Evolutionary conservation across 2,113 vertebrate species (phyloP).

Genomic region (Tupaia tana): DNA sequence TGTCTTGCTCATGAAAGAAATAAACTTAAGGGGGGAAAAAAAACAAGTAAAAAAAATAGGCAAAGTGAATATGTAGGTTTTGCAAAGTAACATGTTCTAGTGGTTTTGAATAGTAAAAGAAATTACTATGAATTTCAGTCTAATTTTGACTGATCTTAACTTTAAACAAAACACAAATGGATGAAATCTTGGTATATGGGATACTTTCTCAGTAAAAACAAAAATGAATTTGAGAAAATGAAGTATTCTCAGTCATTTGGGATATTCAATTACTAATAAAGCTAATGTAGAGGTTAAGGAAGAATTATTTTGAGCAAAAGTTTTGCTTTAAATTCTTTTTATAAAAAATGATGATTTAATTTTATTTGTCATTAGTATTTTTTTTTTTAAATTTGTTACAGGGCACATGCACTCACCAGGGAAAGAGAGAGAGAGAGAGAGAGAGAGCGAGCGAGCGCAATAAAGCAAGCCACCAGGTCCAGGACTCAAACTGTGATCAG

Average conservation of each 20-base stretch:
- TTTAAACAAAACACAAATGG: neutral
- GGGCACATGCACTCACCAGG: too few relatives aligned
- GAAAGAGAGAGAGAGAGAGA: too few relatives aligned
- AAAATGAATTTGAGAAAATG: neutral
- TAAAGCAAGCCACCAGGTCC: too few relatives aligned
- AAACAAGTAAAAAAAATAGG: neutral
- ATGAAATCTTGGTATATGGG: neutral
- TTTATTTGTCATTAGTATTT: too few relatives aligned
- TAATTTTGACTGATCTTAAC: slow-evolving; percentile 3
- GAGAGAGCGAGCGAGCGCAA: too few relatives aligned
- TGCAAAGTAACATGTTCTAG: neutral
- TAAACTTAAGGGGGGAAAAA: too few relatives aligned
- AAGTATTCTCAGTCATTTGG: neutral
- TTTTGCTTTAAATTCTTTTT: slow-evolving; percentile 14
- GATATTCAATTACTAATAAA: neutral
- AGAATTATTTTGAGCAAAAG: neutral
- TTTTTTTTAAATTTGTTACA: too few relatives aligned
- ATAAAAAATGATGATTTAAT: neutral
- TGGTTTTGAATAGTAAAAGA: neutral
- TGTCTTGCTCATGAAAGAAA: too few relatives aligned
- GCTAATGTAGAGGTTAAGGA: neutral
- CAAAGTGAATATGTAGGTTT: neutral
- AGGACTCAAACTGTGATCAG: too few relatives aligned
- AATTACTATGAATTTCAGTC: neutral
- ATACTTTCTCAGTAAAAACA: neutral